Evolutionary conservation across 2,113 vertebrate genomes (phyloP).

Genomic region (Sclerurus mexicanus): DNA sequence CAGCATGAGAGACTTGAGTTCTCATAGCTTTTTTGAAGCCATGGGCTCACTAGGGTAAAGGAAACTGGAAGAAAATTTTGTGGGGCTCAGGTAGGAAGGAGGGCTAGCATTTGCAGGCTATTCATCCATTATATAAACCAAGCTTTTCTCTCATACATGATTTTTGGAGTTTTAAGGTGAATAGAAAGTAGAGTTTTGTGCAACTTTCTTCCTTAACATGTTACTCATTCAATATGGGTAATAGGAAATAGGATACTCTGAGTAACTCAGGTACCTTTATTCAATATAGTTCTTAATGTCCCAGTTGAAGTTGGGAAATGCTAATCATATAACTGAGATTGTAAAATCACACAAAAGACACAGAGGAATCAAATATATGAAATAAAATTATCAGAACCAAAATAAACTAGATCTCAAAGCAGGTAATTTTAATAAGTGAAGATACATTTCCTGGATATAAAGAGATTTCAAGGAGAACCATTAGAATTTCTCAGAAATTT

Average conservation of each 20-base stretch:
- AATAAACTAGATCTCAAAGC: background rate
- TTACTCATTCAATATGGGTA: background rate
- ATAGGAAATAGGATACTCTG: background rate
- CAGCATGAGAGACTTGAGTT: background rate
- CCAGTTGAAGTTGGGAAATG: background rate
- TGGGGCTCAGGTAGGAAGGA: background rate
- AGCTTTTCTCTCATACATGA: background rate
- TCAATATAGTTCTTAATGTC: background rate
- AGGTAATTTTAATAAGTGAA: background rate
- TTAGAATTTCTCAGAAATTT: background rate
- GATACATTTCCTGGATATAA: background rate
- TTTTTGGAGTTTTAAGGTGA: background rate
- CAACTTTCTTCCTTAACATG: background rate
- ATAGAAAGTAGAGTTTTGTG: background rate
- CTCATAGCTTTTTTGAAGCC: background rate
- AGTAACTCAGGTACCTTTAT: background rate
- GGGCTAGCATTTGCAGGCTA: background rate
- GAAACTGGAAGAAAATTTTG: background rate
- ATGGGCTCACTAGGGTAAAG: background rate
- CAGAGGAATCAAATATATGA: background rate
- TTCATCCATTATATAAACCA: background rate
- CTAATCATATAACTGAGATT: background rate
- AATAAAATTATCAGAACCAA: background rate
- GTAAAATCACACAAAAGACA: background rate
- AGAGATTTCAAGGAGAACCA: background rate